Conservation (phyloP, 1,140 invertebrate genomes). For the Archivesica marissinica region DNA sequence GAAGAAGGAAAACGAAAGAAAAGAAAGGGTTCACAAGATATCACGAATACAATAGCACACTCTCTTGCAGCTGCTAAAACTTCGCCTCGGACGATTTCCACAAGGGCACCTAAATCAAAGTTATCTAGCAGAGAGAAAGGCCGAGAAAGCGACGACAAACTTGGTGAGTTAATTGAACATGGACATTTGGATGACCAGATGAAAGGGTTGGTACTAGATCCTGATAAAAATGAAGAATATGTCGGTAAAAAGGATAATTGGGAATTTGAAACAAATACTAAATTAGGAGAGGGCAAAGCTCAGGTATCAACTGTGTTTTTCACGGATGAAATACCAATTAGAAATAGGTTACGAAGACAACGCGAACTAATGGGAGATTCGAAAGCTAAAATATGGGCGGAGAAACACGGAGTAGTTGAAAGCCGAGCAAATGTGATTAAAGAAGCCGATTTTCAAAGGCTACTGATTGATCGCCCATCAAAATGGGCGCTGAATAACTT, state of each 20-base stretch:
- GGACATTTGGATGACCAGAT: not conserved
- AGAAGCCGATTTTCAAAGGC: conserved; percentile 27
- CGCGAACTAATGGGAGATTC: not conserved
- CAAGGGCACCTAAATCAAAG: not conserved
- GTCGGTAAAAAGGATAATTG: not conserved
- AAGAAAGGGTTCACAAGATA: not conserved
- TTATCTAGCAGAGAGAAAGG: not conserved
- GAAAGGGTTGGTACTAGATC: not conserved
- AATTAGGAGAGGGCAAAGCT: conserved; percentile 14
- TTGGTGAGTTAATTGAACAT: not conserved
- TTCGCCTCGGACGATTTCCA: not conserved
- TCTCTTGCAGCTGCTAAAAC: not conserved
- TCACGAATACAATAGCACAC: not conserved
- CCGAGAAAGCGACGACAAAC: not conserved
- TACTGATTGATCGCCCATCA: conserved; percentile 50
- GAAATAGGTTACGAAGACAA: not conserved
- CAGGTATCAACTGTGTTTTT: conserved; percentile 23
- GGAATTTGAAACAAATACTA: conserved; percentile 29
- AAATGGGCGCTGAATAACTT: conserved; percentile 45
- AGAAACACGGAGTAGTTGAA: conserved; percentile 21
- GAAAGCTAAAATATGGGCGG: conserved; percentile 43
- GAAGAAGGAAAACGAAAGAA: not conserved
- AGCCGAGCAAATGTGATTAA: not conserved
- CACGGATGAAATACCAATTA: not conserved
- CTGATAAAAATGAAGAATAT: not conserved